phyloP scores from a whole-genome alignment of 2,113 vertebrate species.

The Rana temporaria region DNA sequence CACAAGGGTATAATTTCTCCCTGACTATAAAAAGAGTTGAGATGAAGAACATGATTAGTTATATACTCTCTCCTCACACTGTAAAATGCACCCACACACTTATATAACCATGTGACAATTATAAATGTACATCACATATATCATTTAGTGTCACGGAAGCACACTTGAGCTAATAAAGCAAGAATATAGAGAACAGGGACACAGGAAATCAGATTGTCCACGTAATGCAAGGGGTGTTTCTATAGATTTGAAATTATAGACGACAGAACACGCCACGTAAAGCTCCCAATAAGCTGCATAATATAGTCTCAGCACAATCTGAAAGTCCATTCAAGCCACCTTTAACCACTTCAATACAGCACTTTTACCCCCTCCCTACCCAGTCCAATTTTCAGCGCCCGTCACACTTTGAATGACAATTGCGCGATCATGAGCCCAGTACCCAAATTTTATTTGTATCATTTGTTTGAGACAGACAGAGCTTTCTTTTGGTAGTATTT shows the following conservation, averaged over 20 bases:
- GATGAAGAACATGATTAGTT: slow-evolving; percentile 19
- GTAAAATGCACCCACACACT: slow-evolving; percentile 26
- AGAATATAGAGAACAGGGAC: neutral
- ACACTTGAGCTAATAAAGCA: slow-evolving; percentile 5
- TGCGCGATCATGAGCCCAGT: no score
- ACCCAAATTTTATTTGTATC: no score
- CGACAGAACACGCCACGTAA: neutral
- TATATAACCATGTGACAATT: slow-evolving; percentile 6
- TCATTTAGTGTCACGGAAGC: neutral
- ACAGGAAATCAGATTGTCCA: neutral
- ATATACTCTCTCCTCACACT: slow-evolving; percentile 8
- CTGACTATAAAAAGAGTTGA: slow-evolving; percentile 28
- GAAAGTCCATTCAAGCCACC: no score
- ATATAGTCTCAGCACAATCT: no score
- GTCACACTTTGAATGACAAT: no score
- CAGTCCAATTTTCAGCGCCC: no score
- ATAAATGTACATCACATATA: neutral
- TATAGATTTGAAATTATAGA: neutral
- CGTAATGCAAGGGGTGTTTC: neutral
- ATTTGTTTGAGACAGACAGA: no score
- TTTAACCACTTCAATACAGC: no score
- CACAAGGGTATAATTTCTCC: slow-evolving; percentile 21
- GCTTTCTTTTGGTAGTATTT: no score
- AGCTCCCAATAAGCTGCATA: neutral
- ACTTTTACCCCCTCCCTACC: no score